Conservation (phyloP, 2,888 invertebrate genomes). For the Syrphus vitripennis region DNA sequence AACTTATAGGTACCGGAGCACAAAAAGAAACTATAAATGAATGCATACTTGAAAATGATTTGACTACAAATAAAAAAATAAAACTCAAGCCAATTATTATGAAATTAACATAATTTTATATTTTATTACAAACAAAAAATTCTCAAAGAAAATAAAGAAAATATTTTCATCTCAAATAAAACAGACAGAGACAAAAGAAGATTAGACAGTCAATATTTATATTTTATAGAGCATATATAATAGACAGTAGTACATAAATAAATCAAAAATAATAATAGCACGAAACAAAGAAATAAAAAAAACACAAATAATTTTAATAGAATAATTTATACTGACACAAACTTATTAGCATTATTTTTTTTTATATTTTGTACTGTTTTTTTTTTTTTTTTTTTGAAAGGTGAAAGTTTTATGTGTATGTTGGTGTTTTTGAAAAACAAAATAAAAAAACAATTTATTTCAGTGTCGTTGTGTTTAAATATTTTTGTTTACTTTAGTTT, state of each 20-base stretch:
- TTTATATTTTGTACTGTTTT: slow-evolving; percentile 12
- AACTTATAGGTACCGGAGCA: slow-evolving; percentile 40
- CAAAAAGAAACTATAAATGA: slow-evolving; percentile 10
- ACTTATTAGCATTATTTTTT: slow-evolving; percentile 36
- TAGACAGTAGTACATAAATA: slow-evolving; percentile 42
- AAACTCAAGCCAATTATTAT: slow-evolving; percentile 52
- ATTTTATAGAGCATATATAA: slow-evolving; percentile 25
- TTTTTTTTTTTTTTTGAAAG: slow-evolving; percentile 66
- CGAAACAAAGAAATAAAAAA: slow-evolving; percentile 1
- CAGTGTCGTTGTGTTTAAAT: slow-evolving; percentile 53
- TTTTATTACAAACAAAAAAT: background rate
- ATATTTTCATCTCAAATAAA: slow-evolving; percentile 44
- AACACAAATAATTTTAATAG: slow-evolving; percentile 31
- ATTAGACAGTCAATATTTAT: slow-evolving; percentile 57
- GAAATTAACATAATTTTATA: slow-evolving; percentile 19
- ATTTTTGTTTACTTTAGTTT: slow-evolving; percentile 35
- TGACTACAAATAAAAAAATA: slow-evolving; percentile 47
- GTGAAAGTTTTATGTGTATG: slow-evolving; percentile 58
- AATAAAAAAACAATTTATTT: slow-evolving; percentile 71
- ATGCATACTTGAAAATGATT: slow-evolving; percentile 53
- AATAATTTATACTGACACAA: slow-evolving; percentile 42
- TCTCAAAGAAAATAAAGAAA: slow-evolving; percentile 8
- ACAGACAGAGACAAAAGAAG: slow-evolving; percentile 60
- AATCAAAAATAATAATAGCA: slow-evolving; percentile 34
- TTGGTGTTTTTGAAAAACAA: slow-evolving; percentile 42